A percentile compares a stretch with the other conserved stretches of the same genome.
phyloP scores from a whole-genome alignment of 35 echinoderm and acorn worm species.

The Ptychodera flava region DNA sequence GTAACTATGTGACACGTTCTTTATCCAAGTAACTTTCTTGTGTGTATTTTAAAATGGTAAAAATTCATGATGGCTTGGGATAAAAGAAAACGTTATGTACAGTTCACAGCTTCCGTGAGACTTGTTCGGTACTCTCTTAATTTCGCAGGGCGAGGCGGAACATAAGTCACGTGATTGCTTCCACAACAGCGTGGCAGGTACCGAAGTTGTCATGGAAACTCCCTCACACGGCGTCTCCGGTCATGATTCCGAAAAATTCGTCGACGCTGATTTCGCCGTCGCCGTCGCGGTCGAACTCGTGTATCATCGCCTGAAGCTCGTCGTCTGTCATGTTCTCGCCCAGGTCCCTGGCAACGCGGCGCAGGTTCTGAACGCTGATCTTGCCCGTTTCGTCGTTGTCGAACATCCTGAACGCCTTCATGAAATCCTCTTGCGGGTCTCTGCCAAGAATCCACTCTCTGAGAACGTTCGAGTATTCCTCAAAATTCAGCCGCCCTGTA shows the following conservation, averaged over 20 bases:
- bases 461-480: constrained; percentile 98
- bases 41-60: too few relatives aligned
- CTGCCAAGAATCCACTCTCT: constrained; percentile 89
- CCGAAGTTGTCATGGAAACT: not conserved
- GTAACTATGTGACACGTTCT: too few relatives aligned
- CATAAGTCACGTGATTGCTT: too few relatives aligned
- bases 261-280: constrained; percentile 95
- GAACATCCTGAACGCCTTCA: constrained; percentile 91
- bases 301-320: constrained; percentile 90
- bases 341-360: constrained; percentile 74
- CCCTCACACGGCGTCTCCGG: constrained; percentile 54
- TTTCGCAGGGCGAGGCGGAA: too few relatives aligned
- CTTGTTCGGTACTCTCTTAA: too few relatives aligned
- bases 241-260: constrained; percentile 94
- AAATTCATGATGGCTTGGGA: too few relatives aligned
- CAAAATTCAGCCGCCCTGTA: constrained; percentile 76
- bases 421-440: constrained; percentile 79
- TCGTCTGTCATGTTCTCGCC: constrained; percentile 99
- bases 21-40: too few relatives aligned
- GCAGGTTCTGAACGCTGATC: constrained; percentile 78
- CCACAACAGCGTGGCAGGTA: too few relatives aligned
- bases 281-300: constrained; percentile 94
- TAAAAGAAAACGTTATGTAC: too few relatives aligned
- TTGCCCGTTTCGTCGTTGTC: constrained; percentile 94
- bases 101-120: too few relatives aligned